phyloP scores from a whole-genome alignment of 2,797 vertebrate species.

The Gadopsis marmoratus region DNA sequence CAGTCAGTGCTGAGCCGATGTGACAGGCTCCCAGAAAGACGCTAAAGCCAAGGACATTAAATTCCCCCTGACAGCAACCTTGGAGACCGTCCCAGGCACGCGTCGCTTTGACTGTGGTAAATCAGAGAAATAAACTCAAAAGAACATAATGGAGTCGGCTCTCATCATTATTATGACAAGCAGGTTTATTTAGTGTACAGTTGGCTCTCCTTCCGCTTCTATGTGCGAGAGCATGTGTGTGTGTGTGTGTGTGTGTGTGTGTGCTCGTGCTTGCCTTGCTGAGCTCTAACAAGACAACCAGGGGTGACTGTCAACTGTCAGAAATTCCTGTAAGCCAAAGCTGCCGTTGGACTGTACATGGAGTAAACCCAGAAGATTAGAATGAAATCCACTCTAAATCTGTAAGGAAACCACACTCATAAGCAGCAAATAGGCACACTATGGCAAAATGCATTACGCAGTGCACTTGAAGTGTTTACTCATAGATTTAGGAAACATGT shows the following conservation, averaged over 20 bases:
- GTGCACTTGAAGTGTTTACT: constrained; percentile 13
- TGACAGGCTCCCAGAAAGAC: constrained; percentile 88
- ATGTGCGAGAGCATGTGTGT: constrained; percentile 7
- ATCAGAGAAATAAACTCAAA: constrained; percentile 88
- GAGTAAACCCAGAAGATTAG: constrained; percentile 58
- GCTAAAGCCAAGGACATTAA: constrained; percentile 90
- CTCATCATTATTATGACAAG: constrained; percentile 81
- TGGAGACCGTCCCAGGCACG: constrained; percentile 86
- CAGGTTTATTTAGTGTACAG: constrained; percentile 80
- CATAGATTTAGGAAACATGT: constrained; percentile 8
- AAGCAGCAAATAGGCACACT: constrained; percentile 23
- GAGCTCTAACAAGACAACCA: constrained; percentile 68
- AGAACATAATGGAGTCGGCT: constrained; percentile 85
- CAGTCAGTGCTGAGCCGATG: constrained; percentile 88
- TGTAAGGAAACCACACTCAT: constrained; percentile 21
- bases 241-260: constrained; percentile 10
- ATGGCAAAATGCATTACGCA: constrained; percentile 1
- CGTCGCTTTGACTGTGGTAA: constrained; percentile 80
- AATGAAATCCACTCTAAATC: constrained; percentile 36
- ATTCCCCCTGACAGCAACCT: constrained; percentile 91
- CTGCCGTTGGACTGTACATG: constrained; percentile 44
- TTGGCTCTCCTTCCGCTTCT: constrained; percentile 59
- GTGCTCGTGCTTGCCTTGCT: constrained; percentile 38
- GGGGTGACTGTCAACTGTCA: constrained; percentile 70
- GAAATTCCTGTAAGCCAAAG: constrained; percentile 46